Conservation (phyloP, 2,797 vertebrate genomes). For the Tiaroga cobitis region DNA sequence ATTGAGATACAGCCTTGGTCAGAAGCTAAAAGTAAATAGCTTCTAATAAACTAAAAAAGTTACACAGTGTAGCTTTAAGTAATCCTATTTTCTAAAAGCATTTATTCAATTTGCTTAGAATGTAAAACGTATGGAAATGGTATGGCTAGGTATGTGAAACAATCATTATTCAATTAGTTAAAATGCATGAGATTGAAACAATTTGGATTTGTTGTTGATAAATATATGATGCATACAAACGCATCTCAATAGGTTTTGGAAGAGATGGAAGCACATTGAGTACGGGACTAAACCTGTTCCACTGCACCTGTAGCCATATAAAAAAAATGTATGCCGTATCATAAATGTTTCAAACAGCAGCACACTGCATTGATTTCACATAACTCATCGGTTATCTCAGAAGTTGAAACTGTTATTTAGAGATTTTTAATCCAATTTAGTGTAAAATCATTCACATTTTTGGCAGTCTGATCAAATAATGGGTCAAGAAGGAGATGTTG, state of each 20-base stretch:
- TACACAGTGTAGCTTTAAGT: too few species aligned
- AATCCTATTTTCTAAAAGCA: neutral
- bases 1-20: too few species aligned
- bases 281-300: neutral
- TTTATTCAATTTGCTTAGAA: neutral
- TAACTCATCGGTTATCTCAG: slow-evolving; percentile 2
- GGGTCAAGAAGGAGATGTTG: slow-evolving; percentile 1
- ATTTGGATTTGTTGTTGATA: neutral
- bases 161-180: neutral
- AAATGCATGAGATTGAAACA: neutral
- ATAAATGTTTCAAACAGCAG: slow-evolving; percentile 21
- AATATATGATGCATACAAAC: neutral
- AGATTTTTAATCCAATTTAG: neutral
- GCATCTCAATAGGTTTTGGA: neutral
- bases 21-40: too few species aligned
- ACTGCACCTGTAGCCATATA: neutral
- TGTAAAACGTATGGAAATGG: neutral
- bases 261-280: neutral
- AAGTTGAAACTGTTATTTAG: neutral
- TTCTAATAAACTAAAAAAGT: too few species aligned
- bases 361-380: slow-evolving; percentile 27
- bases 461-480: slow-evolving; percentile 10
- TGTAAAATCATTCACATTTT: too few species aligned
- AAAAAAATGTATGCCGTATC: neutral
- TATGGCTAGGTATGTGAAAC: neutral